A percentile compares a stretch with the other conserved stretches of the same genome.
These are phyloP conservation scores for Chaetodon auriga DNA, from an alignment of 2,113 vertebrate species.

Conservation along the genomic window DNA sequence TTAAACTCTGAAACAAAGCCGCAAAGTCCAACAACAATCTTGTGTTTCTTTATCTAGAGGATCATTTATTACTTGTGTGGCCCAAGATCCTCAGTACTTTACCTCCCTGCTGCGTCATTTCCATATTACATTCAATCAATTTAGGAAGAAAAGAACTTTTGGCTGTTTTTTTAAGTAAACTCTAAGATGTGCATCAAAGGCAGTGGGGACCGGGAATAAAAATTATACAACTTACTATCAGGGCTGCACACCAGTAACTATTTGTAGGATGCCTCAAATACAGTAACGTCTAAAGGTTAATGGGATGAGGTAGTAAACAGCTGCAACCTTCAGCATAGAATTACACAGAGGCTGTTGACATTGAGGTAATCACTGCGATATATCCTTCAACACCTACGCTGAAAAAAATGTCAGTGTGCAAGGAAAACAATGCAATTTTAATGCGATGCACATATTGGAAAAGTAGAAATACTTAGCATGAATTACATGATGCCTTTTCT, in stretches of 20 bases:
- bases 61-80: background rate
- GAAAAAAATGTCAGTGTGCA: background rate
- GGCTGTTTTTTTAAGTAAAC: background rate
- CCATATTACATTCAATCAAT: background rate
- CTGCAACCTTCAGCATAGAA: background rate
- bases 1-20: background rate
- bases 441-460: background rate
- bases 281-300: background rate
- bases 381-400: background rate
- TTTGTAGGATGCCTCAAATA: background rate
- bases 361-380: background rate
- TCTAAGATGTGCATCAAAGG: background rate
- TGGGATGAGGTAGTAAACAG: background rate
- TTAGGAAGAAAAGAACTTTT: background rate
- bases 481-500: conserved; percentile 2
- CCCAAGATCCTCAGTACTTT: background rate
- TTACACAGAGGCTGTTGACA: background rate
- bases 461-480: background rate
- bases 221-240: background rate
- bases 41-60: background rate
- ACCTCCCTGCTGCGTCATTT: background rate
- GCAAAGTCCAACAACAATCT: background rate
- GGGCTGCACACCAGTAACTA: background rate
- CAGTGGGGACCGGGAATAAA: background rate
- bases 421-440: background rate